These are phyloP conservation scores for Melanotaenia pygmaea DNA, from an alignment of 2,797 vertebrate genomes.

Conservation along the genomic window DNA sequence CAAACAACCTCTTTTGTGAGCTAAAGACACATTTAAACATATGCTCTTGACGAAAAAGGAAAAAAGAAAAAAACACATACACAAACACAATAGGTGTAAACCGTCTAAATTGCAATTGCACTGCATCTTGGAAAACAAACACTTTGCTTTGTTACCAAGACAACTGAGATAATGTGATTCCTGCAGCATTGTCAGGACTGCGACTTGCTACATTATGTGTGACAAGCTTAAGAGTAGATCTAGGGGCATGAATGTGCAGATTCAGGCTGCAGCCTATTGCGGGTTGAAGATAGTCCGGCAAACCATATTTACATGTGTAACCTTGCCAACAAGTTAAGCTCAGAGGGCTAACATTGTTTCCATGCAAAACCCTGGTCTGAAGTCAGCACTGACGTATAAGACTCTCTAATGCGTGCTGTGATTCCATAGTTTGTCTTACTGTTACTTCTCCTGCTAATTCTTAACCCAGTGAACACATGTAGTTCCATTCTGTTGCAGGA, in stretches of 20 bases:
- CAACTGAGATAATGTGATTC: slow-evolving; percentile 87
- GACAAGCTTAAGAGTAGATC: slow-evolving; percentile 81
- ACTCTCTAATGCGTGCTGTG: slow-evolving; percentile 67
- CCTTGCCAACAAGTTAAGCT: slow-evolving; percentile 75
- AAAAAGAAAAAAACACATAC: slow-evolving; percentile 31
- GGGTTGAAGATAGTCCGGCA: slow-evolving; percentile 72
- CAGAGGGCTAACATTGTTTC: slow-evolving; percentile 65
- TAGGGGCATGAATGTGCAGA: slow-evolving; percentile 71
- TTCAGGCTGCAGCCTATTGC: slow-evolving; percentile 56
- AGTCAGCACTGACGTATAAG: slow-evolving; percentile 66
- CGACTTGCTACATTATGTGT: slow-evolving; percentile 79
- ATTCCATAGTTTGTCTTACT: slow-evolving; percentile 66
- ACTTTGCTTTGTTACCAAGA: slow-evolving; percentile 88
- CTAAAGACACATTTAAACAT: slow-evolving; percentile 87
- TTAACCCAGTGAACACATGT: slow-evolving; percentile 47
- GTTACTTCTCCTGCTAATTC: slow-evolving; percentile 56
- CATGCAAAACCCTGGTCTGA: slow-evolving; percentile 64
- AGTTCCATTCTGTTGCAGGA: slow-evolving; percentile 51
- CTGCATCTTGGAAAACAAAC: slow-evolving; percentile 86
- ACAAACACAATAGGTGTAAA: slow-evolving; percentile 84
- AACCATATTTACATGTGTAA: slow-evolving; percentile 67
- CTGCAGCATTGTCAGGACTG: slow-evolving; percentile 76
- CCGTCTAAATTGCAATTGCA: slow-evolving; percentile 84
- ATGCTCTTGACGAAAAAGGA: slow-evolving; percentile 79
- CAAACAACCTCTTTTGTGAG: slow-evolving; percentile 80